A percentile compares a stretch with the other conserved stretches of the same genome.
These are phyloP conservation scores for Actenoides hombroni DNA, from an alignment of 2,113 vertebrate genomes.

Conservation along the genomic window DNA sequence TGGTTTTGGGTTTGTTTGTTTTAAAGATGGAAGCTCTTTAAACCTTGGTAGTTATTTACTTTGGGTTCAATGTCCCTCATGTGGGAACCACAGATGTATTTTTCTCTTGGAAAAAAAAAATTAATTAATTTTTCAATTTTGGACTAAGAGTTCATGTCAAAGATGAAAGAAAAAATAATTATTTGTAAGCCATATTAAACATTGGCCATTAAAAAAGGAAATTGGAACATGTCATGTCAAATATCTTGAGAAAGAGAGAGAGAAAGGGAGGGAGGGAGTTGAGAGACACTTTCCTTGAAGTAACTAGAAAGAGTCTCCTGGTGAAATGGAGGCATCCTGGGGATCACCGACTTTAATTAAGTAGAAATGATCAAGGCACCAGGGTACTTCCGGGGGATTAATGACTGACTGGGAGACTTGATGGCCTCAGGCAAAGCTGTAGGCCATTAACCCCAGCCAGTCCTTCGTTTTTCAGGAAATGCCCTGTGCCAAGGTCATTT, in stretches of 20 bases:
- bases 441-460: conserved; percentile 58
- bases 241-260: conserved; percentile 53
- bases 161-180: conserved; percentile 70
- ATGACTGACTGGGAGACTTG: conserved; percentile 53
- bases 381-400: conserved; percentile 53
- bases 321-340: conserved; percentile 59
- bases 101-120: neutral
- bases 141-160: conserved; percentile 42
- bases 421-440: conserved; percentile 65
- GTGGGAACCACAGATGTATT: neutral
- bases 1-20: conserved; percentile 32
- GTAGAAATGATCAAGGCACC: conserved; percentile 60
- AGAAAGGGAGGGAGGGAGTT: neutral
- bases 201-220: conserved; percentile 68
- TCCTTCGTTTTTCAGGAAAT: conserved; percentile 54
- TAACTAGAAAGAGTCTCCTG: conserved; percentile 61
- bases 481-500: conserved; percentile 49
- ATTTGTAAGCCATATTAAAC: conserved; percentile 66
- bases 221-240: conserved; percentile 55
- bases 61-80: conserved; percentile 38
- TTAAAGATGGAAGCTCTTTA: conserved; percentile 57
- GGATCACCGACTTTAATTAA: conserved; percentile 65
- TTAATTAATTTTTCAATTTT: conserved; percentile 47
- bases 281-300: conserved; percentile 59
- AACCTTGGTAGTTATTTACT: conserved; percentile 52